phyloP scores from a whole-genome alignment of 2,113 vertebrate species.

The Tyto alba region DNA sequence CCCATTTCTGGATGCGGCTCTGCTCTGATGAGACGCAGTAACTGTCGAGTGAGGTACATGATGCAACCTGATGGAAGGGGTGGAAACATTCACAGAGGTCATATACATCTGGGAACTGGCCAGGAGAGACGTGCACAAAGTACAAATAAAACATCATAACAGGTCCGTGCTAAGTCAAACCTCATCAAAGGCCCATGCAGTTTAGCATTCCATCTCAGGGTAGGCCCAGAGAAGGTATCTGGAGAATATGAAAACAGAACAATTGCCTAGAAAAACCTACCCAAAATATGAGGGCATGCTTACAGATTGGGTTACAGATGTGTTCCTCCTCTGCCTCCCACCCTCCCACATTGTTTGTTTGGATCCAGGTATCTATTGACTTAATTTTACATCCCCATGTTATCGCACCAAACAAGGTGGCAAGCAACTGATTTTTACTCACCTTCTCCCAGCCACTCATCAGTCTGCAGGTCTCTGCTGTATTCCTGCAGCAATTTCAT shows the following conservation, averaged over 20 bases:
- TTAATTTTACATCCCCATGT: background rate
- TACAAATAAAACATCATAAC: background rate
- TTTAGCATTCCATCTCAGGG: background rate
- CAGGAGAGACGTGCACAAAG: background rate
- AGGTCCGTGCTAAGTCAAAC: background rate
- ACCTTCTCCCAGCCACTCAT: background rate
- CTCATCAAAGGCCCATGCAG: background rate
- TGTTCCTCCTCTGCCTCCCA: too few relatives aligned
- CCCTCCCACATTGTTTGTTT: background rate
- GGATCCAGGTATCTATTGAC: background rate
- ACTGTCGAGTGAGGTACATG: background rate
- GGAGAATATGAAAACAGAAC: background rate
- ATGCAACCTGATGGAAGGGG: background rate
- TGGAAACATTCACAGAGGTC: background rate
- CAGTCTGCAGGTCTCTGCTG: background rate
- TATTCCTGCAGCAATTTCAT: fast-evolving
- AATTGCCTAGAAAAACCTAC: background rate
- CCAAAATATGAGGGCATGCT: background rate
- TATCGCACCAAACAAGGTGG: background rate
- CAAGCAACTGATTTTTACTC: background rate
- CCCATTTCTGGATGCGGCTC: background rate
- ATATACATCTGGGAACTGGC: fast-evolving
- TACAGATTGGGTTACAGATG: background rate
- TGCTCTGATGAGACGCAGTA: background rate
- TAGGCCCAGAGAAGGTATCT: background rate